phyloP scores from a whole-genome alignment of 2,113 vertebrate species.

The Callospermophilus lateralis region DNA sequence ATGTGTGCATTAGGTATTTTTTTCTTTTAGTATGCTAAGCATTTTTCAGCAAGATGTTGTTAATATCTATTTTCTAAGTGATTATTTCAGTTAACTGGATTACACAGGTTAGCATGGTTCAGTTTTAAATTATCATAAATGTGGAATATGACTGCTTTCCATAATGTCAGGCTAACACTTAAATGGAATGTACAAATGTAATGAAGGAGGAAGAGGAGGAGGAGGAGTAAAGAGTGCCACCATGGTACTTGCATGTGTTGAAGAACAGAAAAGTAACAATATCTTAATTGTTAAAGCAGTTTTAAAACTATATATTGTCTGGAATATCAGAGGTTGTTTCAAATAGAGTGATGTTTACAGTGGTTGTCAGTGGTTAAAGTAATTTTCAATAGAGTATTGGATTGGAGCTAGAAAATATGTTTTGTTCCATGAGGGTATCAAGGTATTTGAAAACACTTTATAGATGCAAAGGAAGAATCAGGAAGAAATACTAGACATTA shows the following conservation, averaged over 20 bases:
- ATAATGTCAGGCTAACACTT: background rate
- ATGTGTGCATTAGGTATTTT: background rate
- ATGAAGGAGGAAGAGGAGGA: background rate
- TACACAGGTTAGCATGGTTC: background rate
- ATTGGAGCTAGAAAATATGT: background rate
- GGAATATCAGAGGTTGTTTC: background rate
- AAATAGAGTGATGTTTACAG: background rate
- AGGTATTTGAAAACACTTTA: background rate
- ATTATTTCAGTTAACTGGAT: conserved; percentile 27
- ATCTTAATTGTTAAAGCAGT: background rate
- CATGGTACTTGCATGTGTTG: background rate
- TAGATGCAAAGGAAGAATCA: background rate
- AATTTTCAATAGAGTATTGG: conserved; percentile 14
- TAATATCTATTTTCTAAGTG: conserved; percentile 43
- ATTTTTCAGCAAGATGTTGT: background rate
- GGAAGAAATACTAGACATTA: background rate
- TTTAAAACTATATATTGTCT: background rate
- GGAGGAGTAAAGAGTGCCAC: background rate
- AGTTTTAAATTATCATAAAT: conserved; percentile 3
- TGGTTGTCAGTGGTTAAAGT: background rate
- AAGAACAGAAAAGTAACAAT: background rate
- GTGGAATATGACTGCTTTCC: background rate
- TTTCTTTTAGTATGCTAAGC: conserved; percentile 1
- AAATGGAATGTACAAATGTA: background rate
- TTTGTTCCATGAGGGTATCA: background rate